Conservation (phyloP, 2,888 invertebrate species). For the Augochlorella aurata region DNA sequence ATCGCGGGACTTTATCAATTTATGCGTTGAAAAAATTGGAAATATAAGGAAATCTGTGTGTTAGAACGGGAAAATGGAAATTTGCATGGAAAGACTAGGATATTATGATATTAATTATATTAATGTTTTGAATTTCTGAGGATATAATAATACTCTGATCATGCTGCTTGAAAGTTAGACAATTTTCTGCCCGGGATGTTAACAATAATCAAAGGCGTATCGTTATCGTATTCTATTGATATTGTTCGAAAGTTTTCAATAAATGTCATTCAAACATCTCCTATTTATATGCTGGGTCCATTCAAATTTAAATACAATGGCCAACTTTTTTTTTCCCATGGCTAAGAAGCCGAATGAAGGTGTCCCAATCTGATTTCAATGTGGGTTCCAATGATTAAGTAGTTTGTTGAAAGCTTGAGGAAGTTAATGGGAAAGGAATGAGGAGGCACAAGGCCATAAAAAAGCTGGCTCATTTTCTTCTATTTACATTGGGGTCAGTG, state of each 20-base stretch:
- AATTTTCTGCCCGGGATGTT: not conserved
- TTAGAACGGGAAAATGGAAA: not conserved
- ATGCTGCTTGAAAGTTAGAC: not conserved
- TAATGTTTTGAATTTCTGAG: not conserved
- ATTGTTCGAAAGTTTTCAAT: slow-evolving; percentile 2
- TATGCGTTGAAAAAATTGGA: not conserved
- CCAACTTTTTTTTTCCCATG: slow-evolving; percentile 17
- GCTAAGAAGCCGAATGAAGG: slow-evolving; percentile 21
- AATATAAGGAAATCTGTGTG: not conserved
- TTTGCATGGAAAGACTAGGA: not conserved
- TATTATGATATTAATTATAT: no score
- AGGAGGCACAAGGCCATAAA: slow-evolving; percentile 33
- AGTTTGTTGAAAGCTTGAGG: slow-evolving; percentile 35
- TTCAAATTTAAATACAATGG: slow-evolving; percentile 27
- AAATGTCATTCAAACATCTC: slow-evolving; percentile 5
- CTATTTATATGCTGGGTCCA: slow-evolving; percentile 12
- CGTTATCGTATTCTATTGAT: not conserved
- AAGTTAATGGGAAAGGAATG: slow-evolving; percentile 45
- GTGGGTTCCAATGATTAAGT: slow-evolving; percentile 15
- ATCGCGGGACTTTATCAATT: not conserved
- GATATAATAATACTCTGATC: not conserved
- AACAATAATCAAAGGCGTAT: not conserved
- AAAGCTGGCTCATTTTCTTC: slow-evolving; percentile 55
- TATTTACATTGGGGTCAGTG: slow-evolving; percentile 50
- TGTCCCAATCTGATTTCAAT: slow-evolving; percentile 41